Evolutionary conservation across 2,113 vertebrate genomes (phyloP).

Genomic region (Salvelinus fontinalis): DNA sequence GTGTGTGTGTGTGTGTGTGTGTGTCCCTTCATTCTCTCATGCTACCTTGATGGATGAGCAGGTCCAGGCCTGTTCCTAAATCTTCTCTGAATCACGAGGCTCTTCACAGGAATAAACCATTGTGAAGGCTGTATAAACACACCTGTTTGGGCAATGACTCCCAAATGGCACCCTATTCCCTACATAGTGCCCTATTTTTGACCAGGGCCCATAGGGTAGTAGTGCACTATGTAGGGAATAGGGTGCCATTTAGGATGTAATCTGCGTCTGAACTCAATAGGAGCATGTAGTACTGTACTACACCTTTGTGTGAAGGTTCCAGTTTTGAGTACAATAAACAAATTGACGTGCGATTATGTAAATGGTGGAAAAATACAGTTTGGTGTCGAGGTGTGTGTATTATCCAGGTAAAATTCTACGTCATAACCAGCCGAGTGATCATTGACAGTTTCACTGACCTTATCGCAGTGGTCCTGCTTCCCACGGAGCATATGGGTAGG

Average conservation of each 20-base stretch:
- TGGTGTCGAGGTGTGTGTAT: constrained; percentile 14
- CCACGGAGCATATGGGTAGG: constrained; percentile 89
- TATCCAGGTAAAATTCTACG: not conserved
- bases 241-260: too few species aligned
- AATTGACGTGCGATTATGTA: constrained; percentile 53
- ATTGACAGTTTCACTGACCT: constrained; percentile 77
- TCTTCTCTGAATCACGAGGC: constrained; percentile 54
- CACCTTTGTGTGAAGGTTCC: constrained; percentile 15
- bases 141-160: constrained; percentile 4
- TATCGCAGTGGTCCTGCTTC: constrained; percentile 87
- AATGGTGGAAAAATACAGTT: constrained; percentile 46
- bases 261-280: not conserved
- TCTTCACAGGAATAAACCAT: constrained; percentile 57
- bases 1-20: too few species aligned
- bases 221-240: too few species aligned
- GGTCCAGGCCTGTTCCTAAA: constrained; percentile 60
- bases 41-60: constrained; percentile 64
- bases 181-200: not conserved
- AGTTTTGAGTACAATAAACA: constrained; percentile 36
- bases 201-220: too few species aligned
- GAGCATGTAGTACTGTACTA: not conserved
- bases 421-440: not conserved
- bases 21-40: constrained; percentile 48
- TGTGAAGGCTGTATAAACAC: constrained; percentile 53
- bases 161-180: too few species aligned